These are phyloP conservation scores for Corydoras maculifer DNA, from an alignment of 2,113 vertebrate species.

Conservation along the genomic window DNA sequence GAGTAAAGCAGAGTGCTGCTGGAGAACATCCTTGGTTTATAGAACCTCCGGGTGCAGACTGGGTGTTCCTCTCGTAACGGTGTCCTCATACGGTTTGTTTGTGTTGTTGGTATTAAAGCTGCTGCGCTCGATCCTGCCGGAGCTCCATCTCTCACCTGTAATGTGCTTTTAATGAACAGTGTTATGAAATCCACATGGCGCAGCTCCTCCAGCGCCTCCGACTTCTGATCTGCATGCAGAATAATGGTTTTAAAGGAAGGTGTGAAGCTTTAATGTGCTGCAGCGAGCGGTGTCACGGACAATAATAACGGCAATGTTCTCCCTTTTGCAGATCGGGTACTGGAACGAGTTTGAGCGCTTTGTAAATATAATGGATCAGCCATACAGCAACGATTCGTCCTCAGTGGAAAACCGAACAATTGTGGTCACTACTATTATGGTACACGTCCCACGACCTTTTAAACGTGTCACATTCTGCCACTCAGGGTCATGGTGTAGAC, in stretches of 20 bases:
- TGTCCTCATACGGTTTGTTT: too few species aligned
- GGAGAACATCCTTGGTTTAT: too few species aligned
- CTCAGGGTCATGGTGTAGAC: slow-evolving; percentile 77
- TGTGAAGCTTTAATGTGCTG: background rate
- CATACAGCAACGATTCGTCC: slow-evolving; percentile 86
- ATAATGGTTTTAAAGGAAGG: slow-evolving; percentile 9
- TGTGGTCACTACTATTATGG: slow-evolving; percentile 98
- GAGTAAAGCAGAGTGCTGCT: too few species aligned
- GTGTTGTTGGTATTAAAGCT: too few species aligned
- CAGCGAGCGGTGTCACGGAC: slow-evolving; percentile 9
- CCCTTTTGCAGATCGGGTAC: slow-evolving; percentile 86
- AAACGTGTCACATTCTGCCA: slow-evolving; percentile 77
- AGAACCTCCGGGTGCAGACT: too few species aligned
- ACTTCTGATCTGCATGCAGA: slow-evolving; percentile 12
- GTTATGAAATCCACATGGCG: slow-evolving; percentile 26
- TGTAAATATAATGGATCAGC: slow-evolving; percentile 87
- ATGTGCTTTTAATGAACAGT: slow-evolving; percentile 50
- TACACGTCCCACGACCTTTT: slow-evolving; percentile 78
- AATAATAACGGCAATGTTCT: slow-evolving; percentile 49
- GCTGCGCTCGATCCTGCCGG: too few species aligned
- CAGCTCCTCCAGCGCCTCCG: slow-evolving; percentile 20
- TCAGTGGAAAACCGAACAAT: slow-evolving; percentile 98
- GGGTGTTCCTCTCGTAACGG: too few species aligned
- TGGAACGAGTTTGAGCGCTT: slow-evolving; percentile 97
- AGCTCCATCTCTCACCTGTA: background rate